These are phyloP conservation scores for Hirudinaria manillensis DNA, from an alignment of 2,888 invertebrate species.

Conservation along the genomic window DNA sequence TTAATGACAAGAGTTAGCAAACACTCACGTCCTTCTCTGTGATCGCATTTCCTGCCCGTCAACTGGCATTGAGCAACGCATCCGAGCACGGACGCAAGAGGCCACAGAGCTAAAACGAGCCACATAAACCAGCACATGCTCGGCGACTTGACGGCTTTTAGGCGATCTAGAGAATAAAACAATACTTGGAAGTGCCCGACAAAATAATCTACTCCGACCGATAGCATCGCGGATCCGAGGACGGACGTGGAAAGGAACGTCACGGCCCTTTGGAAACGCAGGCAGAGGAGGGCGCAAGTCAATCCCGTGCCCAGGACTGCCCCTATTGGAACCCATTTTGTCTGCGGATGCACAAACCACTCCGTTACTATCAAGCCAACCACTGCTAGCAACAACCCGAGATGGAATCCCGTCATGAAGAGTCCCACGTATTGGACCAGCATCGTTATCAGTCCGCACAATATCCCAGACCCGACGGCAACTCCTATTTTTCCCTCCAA, in stretches of 20 bases:
- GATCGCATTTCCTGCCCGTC: slow-evolving; percentile 62
- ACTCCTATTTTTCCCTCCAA: slow-evolving; percentile 68
- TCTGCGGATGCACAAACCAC: slow-evolving; percentile 59
- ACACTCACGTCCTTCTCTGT: slow-evolving; percentile 49
- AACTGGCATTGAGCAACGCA: slow-evolving; percentile 66
- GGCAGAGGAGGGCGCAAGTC: slow-evolving; percentile 66
- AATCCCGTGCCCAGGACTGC: slow-evolving; percentile 66
- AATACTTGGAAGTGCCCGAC: slow-evolving; percentile 67
- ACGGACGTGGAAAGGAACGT: slow-evolving; percentile 70
- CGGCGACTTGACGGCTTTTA: slow-evolving; percentile 55
- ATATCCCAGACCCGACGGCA: slow-evolving; percentile 67
- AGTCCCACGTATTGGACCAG: slow-evolving; percentile 74
- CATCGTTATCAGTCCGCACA: slow-evolving; percentile 75
- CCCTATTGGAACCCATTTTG: slow-evolving; percentile 68
- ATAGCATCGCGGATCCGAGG: slow-evolving; percentile 70
- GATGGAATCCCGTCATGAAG: slow-evolving; percentile 74
- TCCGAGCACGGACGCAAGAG: slow-evolving; percentile 65
- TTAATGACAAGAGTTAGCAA: neutral
- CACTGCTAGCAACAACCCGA: slow-evolving; percentile 60
- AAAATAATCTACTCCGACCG: slow-evolving; percentile 69
- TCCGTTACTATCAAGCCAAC: slow-evolving; percentile 56
- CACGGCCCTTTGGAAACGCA: slow-evolving; percentile 70
- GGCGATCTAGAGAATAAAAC: slow-evolving; percentile 66
- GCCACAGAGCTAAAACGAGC: slow-evolving; percentile 70
- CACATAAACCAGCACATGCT: slow-evolving; percentile 69